Evolutionary conservation across 2,113 vertebrate genomes (phyloP), one percentile per base, ranked within the genome.

Genomic region (Clarias magur): DNA sequence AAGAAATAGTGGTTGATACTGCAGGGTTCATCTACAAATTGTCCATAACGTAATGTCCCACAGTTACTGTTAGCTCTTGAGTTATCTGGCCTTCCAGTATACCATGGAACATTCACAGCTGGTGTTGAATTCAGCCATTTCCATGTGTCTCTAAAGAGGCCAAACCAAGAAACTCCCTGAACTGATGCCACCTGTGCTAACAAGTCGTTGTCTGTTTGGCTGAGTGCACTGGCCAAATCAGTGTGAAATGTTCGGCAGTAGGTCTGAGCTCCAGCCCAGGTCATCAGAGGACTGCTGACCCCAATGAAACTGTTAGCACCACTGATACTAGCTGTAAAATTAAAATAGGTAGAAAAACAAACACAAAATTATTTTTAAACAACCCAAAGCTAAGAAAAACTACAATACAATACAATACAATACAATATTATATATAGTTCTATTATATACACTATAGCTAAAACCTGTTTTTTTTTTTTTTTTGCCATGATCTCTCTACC

Each of bases 171-270:
- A 25, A 0, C 1, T 8, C 19, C 30, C 21, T 19, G 60, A 10
- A 21, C 7, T 1, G 21, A 17, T 0, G 0, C 1, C 67, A 78
- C 8, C 17, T 48, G n/a, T 3, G 0, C 4, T 17, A 85, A 21
- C 79, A 56, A 3, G 4, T 65, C 0, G 23, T 88, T 85, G 15
- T 88, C 65, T 0, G 68, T 54, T n/a, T 59, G 10, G 23, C 38
- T 65, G 27, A 27, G 48, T 25, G 53, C 12, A 2, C 54, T 65
- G 42, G 68, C 78, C 68, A 88, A 42, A 48, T 88, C 83, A 8
- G 78, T 85, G 59, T 88, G 23, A 17, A 56, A 17, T 15, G 67
- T 1, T 60, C 57, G 78, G 68, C 87, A 90, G 87, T 88, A 81
- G 3, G n/a, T 12, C 67, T 76, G 87, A 60, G 87, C 81, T 4